Conservation (phyloP, 2,113 vertebrate species). For the Danionella cerebrum region DNA sequence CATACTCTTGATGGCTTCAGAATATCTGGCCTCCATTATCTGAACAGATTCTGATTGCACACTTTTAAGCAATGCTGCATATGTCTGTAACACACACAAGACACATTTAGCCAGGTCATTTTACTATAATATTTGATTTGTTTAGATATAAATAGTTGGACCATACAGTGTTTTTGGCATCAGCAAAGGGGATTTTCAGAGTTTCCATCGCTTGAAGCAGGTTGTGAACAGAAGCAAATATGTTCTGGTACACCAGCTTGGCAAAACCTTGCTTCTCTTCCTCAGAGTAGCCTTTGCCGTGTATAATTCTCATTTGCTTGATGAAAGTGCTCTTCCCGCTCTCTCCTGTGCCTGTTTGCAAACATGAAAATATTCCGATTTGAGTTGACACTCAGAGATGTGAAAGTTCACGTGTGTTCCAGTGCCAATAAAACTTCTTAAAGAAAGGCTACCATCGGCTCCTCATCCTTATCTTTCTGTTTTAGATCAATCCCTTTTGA, state of each 20-base stretch:
- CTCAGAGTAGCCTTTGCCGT: constrained; percentile 75
- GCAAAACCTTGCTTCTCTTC: constrained; percentile 68
- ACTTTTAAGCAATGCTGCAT: constrained; percentile 59
- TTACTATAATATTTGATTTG: background rate
- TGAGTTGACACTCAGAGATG: too few species aligned
- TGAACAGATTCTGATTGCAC: constrained; percentile 54
- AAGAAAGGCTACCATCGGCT: too few species aligned
- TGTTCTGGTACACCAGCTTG: constrained; percentile 75
- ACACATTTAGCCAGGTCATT: background rate
- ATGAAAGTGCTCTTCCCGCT: constrained; percentile 87
- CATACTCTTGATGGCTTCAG: constrained; percentile 67
- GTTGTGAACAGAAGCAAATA: constrained; percentile 68
- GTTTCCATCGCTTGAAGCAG: constrained; percentile 71
- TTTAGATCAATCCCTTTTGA: too few species aligned
- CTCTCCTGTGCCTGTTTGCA: constrained; percentile 72
- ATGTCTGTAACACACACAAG: constrained; percentile 47
- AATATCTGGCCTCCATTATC: constrained; percentile 57
- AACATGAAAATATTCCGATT: background rate
- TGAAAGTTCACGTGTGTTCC: too few species aligned
- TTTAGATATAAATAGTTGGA: background rate
- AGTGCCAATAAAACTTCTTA: too few species aligned
- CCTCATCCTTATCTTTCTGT: too few species aligned
- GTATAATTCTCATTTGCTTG: constrained; percentile 96
- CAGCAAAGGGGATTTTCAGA: constrained; percentile 62
- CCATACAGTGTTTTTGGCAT: constrained; percentile 69